Base-by-base conservation (phyloP, 2,113 vertebrate species). In the Uropsilus gracilis region DNA sequence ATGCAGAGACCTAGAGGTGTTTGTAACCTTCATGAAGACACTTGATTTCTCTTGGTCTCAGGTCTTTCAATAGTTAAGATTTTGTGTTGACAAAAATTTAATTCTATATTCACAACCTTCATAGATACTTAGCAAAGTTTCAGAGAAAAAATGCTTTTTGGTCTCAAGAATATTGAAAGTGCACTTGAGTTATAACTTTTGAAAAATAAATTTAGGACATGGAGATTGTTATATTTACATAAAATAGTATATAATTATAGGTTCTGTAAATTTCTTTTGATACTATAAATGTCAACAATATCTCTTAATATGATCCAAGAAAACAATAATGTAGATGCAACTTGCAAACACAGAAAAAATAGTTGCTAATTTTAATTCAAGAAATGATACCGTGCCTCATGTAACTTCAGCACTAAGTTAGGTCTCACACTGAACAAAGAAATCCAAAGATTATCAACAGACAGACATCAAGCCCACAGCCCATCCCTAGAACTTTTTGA, bases 1-100 rank as follows among this genome's bases (percentile, higher is more conserved):
- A 3, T 37, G 1, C 14, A 75, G 1, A 2, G 1, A 1, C 44
- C 24, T 71, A 3, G 0, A 68, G 44, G 24, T 59, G 16, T 30
- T 10, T 66, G 6, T n/a, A 16, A 18, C 28, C 4, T 80, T 68
- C 66, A 59, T 48, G 22, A n/a, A 55, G 26, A 20, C 2, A 37
- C 0, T 39, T 32, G 28, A 32, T 37, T 26, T 66, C 13, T 84
- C 16, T 61, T 20, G 10, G 0, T 14, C 20, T 28, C 22, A 18
- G 10, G 6, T 8, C 32, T 50, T 10, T 73, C 28, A 42, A 7
- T 37, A 12, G 13, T 50, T 83, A 64, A 66, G 1, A 9, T 7
- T 63, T 1, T 24, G 11, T 91, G 64, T 18, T 66, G 55, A 46
- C 6, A 42, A 16, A 72, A 10, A 78, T 2, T 77, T 20, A 66